Base-by-base conservation (phyloP, 2,888 invertebrate genomes). In the Thyatira batis region DNA sequence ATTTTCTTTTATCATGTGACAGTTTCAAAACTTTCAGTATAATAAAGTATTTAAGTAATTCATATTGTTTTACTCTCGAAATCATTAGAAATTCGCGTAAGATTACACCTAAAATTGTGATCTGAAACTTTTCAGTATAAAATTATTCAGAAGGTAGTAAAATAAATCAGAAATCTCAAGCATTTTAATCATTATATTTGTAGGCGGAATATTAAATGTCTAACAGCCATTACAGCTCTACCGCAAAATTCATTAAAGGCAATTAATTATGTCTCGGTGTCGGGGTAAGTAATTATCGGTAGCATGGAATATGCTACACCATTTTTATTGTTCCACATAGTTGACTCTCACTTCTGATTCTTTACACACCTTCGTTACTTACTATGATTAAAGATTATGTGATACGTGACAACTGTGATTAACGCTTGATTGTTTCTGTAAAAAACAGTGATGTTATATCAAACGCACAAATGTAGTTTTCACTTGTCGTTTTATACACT, bases 391-490 rank as follows among this genome's bases (percentile, higher is more conserved):
- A 58, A 60, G 49, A 65, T 61, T 57, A 56, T 48, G n/a, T n/a
- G 48, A 9, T 48, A 52, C 57, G 63, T 60, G 64, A 69, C 64
- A 50, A 55, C 46, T 58, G 52, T 60, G 55, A 69, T 65, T 71
- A 68, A 52, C 53, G 44, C 50, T 57, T 58, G 57, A 60, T 60
- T 54, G 54, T 33, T 25, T 55, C 51, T 53, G 62, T 65, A 27
- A 58, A 59, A 58, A 60, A 60, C 28, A 58, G 57, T 20, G 51
- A 54, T 55, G 53, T 54, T 58, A 62, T 57, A 55, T 49, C 49
- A 45, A 53, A 52, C 58, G 25, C 53, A 50, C 27, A 21, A 51
- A 27, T 9, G 3, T 27, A 9, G 57, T 59, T 73, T 70, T 71
- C 65, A 68, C 67, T 60, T 59, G 21, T 45, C 50, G 49, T 51